phyloP scores from a whole-genome alignment of 2,888 invertebrate genomes.

The Heliconius aoede region DNA sequence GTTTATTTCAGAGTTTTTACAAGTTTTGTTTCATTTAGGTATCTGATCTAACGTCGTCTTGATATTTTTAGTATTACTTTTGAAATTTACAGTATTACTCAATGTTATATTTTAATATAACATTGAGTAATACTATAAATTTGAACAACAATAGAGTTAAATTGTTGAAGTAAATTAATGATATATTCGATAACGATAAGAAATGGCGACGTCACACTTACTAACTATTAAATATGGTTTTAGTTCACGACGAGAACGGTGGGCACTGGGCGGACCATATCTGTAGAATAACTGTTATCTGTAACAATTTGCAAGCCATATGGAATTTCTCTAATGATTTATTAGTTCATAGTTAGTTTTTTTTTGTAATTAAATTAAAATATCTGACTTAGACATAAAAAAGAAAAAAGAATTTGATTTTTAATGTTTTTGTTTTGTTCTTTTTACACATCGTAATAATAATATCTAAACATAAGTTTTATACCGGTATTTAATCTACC shows the following conservation, averaged over 20 bases:
- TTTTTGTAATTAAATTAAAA: neutral
- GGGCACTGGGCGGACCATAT: slow-evolving; percentile 25
- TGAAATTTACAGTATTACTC: neutral
- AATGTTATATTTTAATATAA: too few species aligned
- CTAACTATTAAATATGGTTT: slow-evolving; percentile 26
- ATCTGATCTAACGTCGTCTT: too few species aligned
- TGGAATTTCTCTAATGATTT: neutral
- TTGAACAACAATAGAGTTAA: slow-evolving; percentile 1
- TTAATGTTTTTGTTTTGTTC: neutral
- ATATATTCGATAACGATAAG: slow-evolving; percentile 13
- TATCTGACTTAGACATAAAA: neutral
- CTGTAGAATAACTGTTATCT: slow-evolving; percentile 20
- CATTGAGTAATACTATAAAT: neutral
- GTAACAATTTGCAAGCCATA: slow-evolving; percentile 6
- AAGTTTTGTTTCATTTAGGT: too few species aligned
- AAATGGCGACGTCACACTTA: slow-evolving; percentile 18
- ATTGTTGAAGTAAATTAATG: slow-evolving; percentile 4
- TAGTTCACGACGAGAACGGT: slow-evolving; percentile 23
- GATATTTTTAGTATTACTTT: too few species aligned
- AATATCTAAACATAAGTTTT: too few species aligned
- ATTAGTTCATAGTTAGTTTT: neutral
- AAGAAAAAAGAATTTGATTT: neutral
- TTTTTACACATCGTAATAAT: too few species aligned
- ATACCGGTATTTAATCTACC: too few species aligned
- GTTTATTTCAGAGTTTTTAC: too few species aligned